Evolutionary conservation across 2,113 vertebrate genomes (phyloP).

Genomic region (Entosphenus tridentatus): DNA sequence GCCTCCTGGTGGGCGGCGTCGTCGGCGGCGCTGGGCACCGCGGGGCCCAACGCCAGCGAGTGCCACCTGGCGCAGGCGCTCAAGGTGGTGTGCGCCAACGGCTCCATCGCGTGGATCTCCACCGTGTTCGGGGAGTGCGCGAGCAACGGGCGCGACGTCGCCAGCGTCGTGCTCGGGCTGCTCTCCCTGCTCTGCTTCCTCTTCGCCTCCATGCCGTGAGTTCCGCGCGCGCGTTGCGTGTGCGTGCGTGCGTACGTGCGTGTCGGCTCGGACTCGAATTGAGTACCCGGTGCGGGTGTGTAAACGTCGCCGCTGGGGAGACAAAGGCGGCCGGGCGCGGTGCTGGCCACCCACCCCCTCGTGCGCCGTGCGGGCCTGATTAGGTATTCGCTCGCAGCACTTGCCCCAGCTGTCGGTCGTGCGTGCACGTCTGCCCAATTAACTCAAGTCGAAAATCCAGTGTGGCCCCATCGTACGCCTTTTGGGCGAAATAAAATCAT

Average conservation of each 20-base stretch:
- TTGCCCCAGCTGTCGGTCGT: neutral
- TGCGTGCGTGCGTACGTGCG: neutral
- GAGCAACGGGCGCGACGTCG: conserved; percentile 36
- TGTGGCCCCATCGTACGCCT: too few relatives aligned
- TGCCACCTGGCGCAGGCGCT: conserved; percentile 10
- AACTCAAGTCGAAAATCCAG: too few relatives aligned
- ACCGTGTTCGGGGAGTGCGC: conserved; percentile 42
- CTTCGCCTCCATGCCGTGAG: conserved; percentile 61
- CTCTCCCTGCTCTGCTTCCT: conserved; percentile 64
- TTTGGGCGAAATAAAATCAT: too few relatives aligned
- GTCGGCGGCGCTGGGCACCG: too few relatives aligned
- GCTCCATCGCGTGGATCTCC: conserved; percentile 48
- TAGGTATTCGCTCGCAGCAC: neutral
- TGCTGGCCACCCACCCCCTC: neutral
- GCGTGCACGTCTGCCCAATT: too few relatives aligned
- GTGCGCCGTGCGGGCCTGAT: neutral
- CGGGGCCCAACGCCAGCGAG: too few relatives aligned
- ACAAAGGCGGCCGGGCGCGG: neutral
- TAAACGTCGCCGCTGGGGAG: neutral
- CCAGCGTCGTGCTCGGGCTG: conserved; percentile 51
- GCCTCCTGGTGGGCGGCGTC: too few relatives aligned
- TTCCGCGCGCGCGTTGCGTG: conserved; percentile 8
- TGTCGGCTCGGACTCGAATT: neutral
- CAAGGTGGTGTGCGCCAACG: conserved; percentile 40
- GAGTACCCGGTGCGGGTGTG: neutral